Percentiles rank a stretch among this genome's conserved stretches.
These are phyloP conservation scores for Prunella himalayana DNA, from an alignment of 2,113 vertebrate genomes.

Conservation along the genomic window DNA sequence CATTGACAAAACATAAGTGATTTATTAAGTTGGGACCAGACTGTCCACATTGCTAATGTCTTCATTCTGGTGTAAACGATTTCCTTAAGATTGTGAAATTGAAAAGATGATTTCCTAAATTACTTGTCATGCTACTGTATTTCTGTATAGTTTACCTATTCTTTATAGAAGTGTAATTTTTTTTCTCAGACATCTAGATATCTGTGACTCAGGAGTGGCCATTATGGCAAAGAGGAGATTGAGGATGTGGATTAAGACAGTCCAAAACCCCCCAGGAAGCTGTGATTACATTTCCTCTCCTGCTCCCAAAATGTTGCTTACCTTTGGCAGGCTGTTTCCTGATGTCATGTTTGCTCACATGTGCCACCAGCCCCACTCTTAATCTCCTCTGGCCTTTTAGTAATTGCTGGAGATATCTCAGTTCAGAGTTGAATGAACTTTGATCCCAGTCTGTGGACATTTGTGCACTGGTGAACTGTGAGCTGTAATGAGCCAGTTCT, in stretches of 20 bases:
- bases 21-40: not conserved
- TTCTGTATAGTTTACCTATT: not conserved
- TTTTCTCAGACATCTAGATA: not conserved
- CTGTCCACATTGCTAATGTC: not conserved
- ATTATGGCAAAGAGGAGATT: not conserved
- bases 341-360: not conserved
- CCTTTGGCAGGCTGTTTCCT: not conserved
- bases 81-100: not conserved
- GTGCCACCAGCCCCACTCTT: not conserved
- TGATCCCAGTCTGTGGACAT: not conserved
- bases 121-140: not conserved
- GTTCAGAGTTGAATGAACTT: not conserved
- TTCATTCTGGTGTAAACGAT: not conserved
- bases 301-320: not conserved
- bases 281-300: rapidly evolving
- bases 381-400: not conserved
- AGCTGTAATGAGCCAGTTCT: not conserved
- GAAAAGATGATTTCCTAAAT: not conserved
- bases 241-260: not conserved
- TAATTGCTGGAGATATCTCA: not conserved
- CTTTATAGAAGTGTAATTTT: not conserved
- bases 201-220: not conserved
- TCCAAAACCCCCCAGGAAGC: not conserved
- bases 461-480: not conserved
- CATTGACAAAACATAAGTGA: not conserved